Base-by-base conservation (phyloP, 2,113 vertebrate species). In the Speoplatyrhinus poulsoni region DNA sequence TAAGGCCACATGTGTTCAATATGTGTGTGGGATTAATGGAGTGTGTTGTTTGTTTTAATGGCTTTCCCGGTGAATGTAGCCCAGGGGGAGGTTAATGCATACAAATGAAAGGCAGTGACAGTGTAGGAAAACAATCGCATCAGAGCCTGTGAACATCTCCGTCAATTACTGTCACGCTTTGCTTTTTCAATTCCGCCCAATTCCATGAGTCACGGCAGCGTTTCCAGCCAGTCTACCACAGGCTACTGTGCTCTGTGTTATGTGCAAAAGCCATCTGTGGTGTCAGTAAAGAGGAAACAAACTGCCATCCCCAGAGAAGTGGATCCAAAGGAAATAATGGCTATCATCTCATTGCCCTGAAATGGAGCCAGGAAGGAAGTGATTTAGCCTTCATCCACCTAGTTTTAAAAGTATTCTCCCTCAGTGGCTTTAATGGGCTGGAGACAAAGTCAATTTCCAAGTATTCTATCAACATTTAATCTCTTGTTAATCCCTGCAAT, bases 331-430 rank as follows among this genome's bases (percentile, higher is more conserved):
- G 46, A 70, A 83, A 80, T 63, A 60, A 60, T 54, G 65, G 61
- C 66, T 72, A 72, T 82, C 70, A 62, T 74, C 58, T 32, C 36
- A 10, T 46, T 26, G 76, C 60, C 60, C 70, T 66, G 50, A 72
- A 73, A 72, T 15, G 47, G 65, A 79, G 68, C 64, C 32, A 54
- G 75, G 74, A 80, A 80, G 82, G 75, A 79, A 81, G 70, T 59
- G 68, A 75, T 79, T 77, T 61, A 84, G 72, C 66, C 16, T 70
- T 65, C 19, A 32, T 71, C 17, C 15, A 52, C 15, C 49, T 15
- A 13, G 67, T 61, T 69, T 17, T 55, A 32, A 13, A 15, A 56
- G 46, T 13, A n/a, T 53, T 33, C n/a, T 63, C 46, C 62, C 69
- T 8, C 33, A 8, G 12, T 17, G 10, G 26, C 33, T 53, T 26